A percentile compares a stretch with the other conserved stretches of the same genome.
Conservation (phyloP, 2,113 vertebrate species). For the Apodemus sylvaticus region DNA sequence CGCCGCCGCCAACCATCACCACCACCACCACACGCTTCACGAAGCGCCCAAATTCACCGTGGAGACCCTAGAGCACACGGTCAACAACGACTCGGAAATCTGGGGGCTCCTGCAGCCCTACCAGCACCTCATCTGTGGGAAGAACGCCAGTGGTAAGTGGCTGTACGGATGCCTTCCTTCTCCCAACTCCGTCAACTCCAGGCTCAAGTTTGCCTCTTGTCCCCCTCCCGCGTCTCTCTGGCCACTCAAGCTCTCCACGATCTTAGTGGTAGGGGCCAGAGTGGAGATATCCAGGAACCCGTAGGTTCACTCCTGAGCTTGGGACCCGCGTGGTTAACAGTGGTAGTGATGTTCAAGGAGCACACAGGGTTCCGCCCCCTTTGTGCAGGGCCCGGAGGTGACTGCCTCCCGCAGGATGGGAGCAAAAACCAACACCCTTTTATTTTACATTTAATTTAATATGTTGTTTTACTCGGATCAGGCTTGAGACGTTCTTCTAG, state of each 20-base stretch:
- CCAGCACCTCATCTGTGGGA: constrained; percentile 96
- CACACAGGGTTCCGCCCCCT: background rate
- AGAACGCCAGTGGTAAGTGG: constrained; percentile 95
- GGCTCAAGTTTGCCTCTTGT: constrained; percentile 38
- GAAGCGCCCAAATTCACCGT: constrained; percentile 91
- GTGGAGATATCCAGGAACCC: background rate
- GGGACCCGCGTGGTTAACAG: background rate
- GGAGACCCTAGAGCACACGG: constrained; percentile 94
- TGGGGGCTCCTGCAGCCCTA: constrained; percentile 94
- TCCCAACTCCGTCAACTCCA: background rate
- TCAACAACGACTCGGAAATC: constrained; percentile 93
- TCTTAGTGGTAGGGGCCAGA: background rate
- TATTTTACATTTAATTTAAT: background rate
- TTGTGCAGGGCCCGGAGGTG: background rate
- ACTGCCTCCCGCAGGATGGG: background rate
- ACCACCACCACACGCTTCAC: constrained; percentile 78
- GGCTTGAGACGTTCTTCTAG: constrained; percentile 8
- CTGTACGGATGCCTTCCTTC: background rate
- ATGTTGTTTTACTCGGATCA: background rate
- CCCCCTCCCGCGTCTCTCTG: background rate
- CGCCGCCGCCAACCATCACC: constrained; percentile 68
- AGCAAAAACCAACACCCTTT: background rate
- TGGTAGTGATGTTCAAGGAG: background rate
- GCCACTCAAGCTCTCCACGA: background rate
- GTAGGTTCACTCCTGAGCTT: background rate